phyloP scores from a whole-genome alignment of 23 tunicate genomes.

The Trididemnum clinides region DNA sequence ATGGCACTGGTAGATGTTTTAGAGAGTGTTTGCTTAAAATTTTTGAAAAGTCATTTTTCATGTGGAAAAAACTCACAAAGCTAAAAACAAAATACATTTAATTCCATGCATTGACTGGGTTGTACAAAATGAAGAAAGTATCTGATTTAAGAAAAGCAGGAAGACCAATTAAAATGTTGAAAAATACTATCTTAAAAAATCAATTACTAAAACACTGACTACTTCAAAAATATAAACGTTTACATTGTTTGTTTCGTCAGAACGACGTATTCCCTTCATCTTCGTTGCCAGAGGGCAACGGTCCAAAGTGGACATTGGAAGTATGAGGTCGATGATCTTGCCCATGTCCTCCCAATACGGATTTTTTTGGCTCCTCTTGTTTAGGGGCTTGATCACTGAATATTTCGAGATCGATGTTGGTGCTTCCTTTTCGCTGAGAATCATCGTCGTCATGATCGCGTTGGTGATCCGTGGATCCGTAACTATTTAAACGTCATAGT shows the following conservation, averaged over 20 bases:
- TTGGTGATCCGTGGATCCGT: not conserved
- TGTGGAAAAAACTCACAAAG: no score
- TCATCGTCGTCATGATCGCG: not conserved
- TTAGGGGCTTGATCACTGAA: not conserved
- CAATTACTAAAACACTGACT: not conserved
- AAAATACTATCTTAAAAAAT: no score
- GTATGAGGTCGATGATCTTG: not conserved
- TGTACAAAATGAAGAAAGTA: no score
- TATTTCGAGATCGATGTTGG: not conserved
- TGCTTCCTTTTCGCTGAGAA: not conserved
- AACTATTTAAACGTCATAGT: no score
- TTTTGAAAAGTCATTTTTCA: no score
- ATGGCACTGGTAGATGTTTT: no score
- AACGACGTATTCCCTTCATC: slow-evolving; percentile 43
- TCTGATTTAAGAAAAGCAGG: no score
- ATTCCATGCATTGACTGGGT: no score
- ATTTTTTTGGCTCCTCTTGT: not conserved
- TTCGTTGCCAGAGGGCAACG: not conserved
- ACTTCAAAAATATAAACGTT: not conserved
- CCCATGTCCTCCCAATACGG: not conserved
- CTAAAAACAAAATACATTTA: no score
- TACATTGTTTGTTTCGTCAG: not conserved
- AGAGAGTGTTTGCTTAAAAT: no score
- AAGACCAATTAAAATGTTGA: no score
- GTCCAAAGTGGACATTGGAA: slow-evolving; percentile 19